These are phyloP conservation scores for Pachydiplax longipennis DNA, from an alignment of 2,888 invertebrate genomes.

Conservation along the genomic window DNA sequence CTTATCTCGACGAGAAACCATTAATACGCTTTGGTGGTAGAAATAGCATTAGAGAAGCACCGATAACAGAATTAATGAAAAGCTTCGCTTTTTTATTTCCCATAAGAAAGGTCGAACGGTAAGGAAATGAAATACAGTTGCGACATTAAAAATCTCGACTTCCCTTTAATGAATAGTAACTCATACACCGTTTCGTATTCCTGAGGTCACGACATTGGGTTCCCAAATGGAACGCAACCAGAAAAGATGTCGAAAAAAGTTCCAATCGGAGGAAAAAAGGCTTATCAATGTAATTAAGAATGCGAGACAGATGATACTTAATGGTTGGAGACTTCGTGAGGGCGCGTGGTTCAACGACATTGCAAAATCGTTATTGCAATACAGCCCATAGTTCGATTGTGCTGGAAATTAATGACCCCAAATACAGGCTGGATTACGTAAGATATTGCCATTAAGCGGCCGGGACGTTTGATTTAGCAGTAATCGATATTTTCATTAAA, in stretches of 20 bases:
- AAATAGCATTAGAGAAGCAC: too few relatives aligned
- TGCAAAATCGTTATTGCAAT: slow-evolving; percentile 43
- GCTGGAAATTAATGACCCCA: slow-evolving; percentile 31
- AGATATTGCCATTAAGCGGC: slow-evolving; percentile 43
- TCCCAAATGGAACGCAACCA: background rate
- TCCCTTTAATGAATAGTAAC: background rate
- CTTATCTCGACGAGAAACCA: too few relatives aligned
- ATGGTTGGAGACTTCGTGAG: background rate
- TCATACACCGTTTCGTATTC: background rate
- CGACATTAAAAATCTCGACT: background rate
- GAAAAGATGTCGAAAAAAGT: background rate
- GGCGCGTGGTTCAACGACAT: background rate
- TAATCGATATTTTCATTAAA: slow-evolving; percentile 44
- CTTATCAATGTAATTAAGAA: slow-evolving; percentile 35
- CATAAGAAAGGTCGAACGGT: background rate
- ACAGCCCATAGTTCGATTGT: slow-evolving; percentile 39
- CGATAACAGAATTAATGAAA: background rate
- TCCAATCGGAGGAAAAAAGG: background rate
- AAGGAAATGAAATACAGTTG: background rate
- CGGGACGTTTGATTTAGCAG: slow-evolving; percentile 38
- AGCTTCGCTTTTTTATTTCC: background rate
- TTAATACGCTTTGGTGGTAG: too few relatives aligned
- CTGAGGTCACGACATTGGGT: background rate
- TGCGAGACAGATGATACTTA: slow-evolving; percentile 34
- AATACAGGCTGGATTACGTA: slow-evolving; percentile 43